A percentile compares a stretch with the other conserved stretches of the same genome.
Evolutionary conservation across 1,140 invertebrate species (phyloP).

Genomic region (Telenomus remus): DNA sequence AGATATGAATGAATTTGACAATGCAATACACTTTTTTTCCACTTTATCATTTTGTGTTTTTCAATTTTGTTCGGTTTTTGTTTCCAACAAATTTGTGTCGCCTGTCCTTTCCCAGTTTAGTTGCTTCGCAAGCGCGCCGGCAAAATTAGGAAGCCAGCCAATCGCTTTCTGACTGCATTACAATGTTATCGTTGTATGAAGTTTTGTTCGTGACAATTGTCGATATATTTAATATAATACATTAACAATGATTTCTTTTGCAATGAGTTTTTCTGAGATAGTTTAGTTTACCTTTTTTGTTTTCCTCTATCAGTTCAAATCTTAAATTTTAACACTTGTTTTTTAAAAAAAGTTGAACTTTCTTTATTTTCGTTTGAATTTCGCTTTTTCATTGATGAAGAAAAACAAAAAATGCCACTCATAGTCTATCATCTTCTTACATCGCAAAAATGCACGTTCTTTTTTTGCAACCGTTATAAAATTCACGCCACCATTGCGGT

Average conservation of each 20-base stretch:
- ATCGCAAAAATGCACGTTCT: too few species aligned
- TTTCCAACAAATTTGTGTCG: neutral
- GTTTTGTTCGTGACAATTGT: constrained; percentile 52
- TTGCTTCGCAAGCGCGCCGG: constrained; percentile 28
- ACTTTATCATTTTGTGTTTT: too few species aligned
- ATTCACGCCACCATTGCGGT: too few species aligned
- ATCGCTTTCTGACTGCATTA: constrained; percentile 51
- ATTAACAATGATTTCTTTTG: constrained; percentile 57
- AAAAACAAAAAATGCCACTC: constrained; percentile 1
- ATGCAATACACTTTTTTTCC: constrained; percentile 65
- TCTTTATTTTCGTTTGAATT: too few species aligned
- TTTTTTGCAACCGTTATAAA: too few species aligned
- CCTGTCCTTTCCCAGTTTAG: neutral
- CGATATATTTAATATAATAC: constrained; percentile 43
- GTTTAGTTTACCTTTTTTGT: too few species aligned
- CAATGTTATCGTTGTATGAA: constrained; percentile 61
- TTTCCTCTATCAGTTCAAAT: neutral
- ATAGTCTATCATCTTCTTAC: neutral
- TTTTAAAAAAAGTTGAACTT: too few species aligned
- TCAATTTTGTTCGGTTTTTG: too few species aligned
- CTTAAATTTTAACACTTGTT: too few species aligned
- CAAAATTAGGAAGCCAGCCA: constrained; percentile 50
- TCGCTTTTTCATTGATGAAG: too few species aligned
- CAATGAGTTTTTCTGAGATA: constrained; percentile 33
- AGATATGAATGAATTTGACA: constrained; percentile 65